phyloP scores from a whole-genome alignment of 2,113 vertebrate species.

The Callaeas wilsoni region DNA sequence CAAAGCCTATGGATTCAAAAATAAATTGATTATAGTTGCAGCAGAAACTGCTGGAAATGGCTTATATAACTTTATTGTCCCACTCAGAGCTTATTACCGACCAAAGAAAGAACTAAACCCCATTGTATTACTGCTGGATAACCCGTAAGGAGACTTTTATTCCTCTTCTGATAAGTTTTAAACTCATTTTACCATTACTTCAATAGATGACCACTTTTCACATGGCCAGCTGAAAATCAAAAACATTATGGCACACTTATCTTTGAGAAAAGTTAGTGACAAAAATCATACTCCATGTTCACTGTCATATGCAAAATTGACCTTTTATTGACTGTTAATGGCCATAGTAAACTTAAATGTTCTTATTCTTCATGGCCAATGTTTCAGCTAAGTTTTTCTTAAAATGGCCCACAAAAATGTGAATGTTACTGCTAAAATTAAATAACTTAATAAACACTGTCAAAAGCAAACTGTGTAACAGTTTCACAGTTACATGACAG shows the following conservation, averaged over 20 bases:
- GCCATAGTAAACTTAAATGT: neutral
- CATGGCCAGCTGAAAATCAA: slow-evolving; percentile 37
- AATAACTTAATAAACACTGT: neutral
- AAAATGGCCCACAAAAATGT: neutral
- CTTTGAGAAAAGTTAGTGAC: neutral
- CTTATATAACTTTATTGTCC: slow-evolving; percentile 96
- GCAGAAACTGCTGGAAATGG: slow-evolving; percentile 97
- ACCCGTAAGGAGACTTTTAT: slow-evolving; percentile 81
- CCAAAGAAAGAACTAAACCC: slow-evolving; percentile 94
- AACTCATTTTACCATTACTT: neutral
- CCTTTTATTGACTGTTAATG: neutral
- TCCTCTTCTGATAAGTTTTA: neutral
- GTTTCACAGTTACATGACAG: neutral
- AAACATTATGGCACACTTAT: slow-evolving; percentile 53
- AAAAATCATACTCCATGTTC: neutral
- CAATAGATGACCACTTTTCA: neutral
- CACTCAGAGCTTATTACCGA: slow-evolving; percentile 95
- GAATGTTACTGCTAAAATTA: neutral
- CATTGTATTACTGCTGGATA: slow-evolving; percentile 92
- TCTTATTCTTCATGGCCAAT: neutral
- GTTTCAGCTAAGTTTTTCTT: neutral
- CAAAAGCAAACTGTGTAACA: neutral
- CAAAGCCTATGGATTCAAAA: slow-evolving; percentile 96
- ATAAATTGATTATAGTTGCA: slow-evolving; percentile 95
- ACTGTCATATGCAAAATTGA: neutral